A percentile compares a stretch with the other conserved stretches of the same genome.
Evolutionary conservation across 2,888 invertebrate genomes (phyloP).

Genomic region (Megalurothrips usitatus): DNA sequence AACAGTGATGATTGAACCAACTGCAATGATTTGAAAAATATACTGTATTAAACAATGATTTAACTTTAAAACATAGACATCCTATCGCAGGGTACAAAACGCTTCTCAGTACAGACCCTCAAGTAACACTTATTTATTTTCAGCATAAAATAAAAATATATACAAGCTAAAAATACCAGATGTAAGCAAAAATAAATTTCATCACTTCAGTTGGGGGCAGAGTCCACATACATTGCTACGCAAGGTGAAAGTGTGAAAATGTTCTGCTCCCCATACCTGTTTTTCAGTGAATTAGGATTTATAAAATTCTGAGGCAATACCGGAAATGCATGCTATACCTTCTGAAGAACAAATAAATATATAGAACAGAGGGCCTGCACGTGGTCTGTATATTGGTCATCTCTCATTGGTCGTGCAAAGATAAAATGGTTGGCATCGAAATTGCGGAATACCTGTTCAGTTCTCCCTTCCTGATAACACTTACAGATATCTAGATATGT

Average conservation of each 20-base stretch:
- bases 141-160: neutral
- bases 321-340: neutral
- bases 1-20: neutral
- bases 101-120: neutral
- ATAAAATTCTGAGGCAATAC: too few species aligned
- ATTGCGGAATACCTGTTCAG: too few species aligned
- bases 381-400: slow-evolving; percentile 14
- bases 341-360: neutral
- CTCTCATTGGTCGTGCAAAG: neutral
- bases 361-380: neutral
- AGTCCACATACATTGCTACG: neutral
- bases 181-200: neutral
- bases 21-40: neutral
- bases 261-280: too few species aligned
- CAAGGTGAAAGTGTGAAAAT: neutral
- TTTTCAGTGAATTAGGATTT: too few species aligned
- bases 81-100: neutral
- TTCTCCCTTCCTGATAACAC: neutral
- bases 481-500: slow-evolving; percentile 1
- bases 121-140: neutral
- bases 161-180: neutral
- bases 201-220: neutral
- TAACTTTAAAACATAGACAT: neutral
- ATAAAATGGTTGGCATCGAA: neutral
- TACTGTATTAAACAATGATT: neutral